A percentile compares a stretch with the other conserved stretches of the same genome.
phyloP scores from a whole-genome alignment of 1,140 invertebrate genomes.

The Conopomorpha cramerella region DNA sequence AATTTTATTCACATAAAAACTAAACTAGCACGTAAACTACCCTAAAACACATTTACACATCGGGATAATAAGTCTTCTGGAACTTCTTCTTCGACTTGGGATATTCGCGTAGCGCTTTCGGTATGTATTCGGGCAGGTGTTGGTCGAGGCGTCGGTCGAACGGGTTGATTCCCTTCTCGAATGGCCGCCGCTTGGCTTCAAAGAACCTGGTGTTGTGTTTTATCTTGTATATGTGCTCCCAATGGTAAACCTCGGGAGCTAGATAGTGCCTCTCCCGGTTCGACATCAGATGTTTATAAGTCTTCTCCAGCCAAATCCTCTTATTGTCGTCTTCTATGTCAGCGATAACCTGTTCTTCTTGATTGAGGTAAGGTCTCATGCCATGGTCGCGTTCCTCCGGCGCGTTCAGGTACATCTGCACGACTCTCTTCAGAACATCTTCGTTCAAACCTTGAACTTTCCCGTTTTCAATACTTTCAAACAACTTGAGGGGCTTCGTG shows the following conservation, averaged over 20 bases:
- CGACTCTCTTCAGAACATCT: slow-evolving; percentile 72
- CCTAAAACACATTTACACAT: too few relatives aligned
- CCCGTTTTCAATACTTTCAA: slow-evolving; percentile 72
- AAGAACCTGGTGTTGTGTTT: slow-evolving; percentile 66
- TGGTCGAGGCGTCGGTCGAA: slow-evolving; percentile 65
- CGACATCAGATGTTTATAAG: slow-evolving; percentile 69
- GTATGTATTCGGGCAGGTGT: slow-evolving; percentile 69
- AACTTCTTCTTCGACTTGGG: slow-evolving; percentile 63
- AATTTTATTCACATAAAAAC: too few relatives aligned
- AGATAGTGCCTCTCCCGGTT: slow-evolving; percentile 66
- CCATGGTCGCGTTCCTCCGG: slow-evolving; percentile 67
- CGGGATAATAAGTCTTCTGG: slow-evolving; percentile 66
- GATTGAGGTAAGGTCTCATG: slow-evolving; percentile 74
- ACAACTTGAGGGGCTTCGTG: slow-evolving; percentile 73
- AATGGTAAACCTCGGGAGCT: slow-evolving; percentile 71
- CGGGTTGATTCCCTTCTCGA: slow-evolving; percentile 66
- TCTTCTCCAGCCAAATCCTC: slow-evolving; percentile 69
- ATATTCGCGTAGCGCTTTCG: slow-evolving; percentile 63
- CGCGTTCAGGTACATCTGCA: slow-evolving; percentile 76
- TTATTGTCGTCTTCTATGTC: slow-evolving; percentile 70
- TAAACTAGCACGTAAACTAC: too few relatives aligned
- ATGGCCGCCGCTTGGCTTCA: slow-evolving; percentile 70
- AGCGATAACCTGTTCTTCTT: slow-evolving; percentile 63
- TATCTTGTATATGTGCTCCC: slow-evolving; percentile 80
- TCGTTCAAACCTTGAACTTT: slow-evolving; percentile 82